A percentile compares a stretch with the other conserved stretches of the same genome.
These are phyloP conservation scores for Lagenorhynchus albirostris DNA, from an alignment of 2,113 vertebrate genomes.

Conservation along the genomic window DNA sequence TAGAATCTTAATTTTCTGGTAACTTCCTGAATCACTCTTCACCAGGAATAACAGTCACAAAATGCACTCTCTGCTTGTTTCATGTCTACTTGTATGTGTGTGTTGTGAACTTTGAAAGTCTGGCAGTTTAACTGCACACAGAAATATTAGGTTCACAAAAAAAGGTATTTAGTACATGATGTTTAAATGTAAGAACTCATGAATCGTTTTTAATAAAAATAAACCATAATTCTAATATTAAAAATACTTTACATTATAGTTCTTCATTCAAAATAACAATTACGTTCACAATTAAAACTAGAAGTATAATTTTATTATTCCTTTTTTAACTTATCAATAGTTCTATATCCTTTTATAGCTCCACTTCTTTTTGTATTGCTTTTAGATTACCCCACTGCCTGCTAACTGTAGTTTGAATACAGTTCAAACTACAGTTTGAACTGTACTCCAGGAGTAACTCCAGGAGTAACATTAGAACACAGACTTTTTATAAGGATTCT, in stretches of 20 bases:
- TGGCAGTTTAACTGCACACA: background rate
- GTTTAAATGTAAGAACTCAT: background rate
- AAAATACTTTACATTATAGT: background rate
- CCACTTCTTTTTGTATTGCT: background rate
- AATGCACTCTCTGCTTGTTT: background rate
- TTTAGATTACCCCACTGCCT: background rate
- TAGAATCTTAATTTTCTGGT: background rate
- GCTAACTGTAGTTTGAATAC: background rate
- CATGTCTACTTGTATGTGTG: background rate
- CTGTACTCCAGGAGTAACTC: background rate
- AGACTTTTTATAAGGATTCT: background rate
- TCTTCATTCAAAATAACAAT: background rate
- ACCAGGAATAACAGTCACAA: background rate
- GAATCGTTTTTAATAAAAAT: background rate
- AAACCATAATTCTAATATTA: background rate
- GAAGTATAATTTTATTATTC: background rate
- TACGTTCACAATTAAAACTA: background rate
- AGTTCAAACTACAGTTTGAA: background rate
- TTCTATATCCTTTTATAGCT: background rate
- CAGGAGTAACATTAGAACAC: background rate
- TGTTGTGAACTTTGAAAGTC: background rate
- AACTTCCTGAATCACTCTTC: background rate
- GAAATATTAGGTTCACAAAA: background rate
- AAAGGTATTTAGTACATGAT: background rate
- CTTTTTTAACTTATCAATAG: background rate